Base-by-base conservation (phyloP, 2,888 invertebrate genomes). In the Iphiclides podalirius region DNA sequence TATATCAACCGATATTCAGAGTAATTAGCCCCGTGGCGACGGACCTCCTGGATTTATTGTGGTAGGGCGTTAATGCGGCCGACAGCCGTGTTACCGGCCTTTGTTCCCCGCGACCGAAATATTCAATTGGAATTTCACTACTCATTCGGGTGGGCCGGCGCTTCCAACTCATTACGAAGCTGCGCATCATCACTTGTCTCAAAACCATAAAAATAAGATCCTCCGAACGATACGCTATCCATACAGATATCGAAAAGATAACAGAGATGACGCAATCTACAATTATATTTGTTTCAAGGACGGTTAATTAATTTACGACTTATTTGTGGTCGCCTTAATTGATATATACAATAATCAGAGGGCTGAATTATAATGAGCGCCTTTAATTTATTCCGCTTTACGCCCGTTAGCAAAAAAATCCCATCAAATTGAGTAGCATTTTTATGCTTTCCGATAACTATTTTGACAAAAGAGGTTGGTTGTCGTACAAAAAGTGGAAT, bases 21-120 rank as follows among this genome's bases (percentile, higher is more conserved):
- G 86, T 88, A 88, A 88, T 88, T 88, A 88, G 88, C 79, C 88
- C 87, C 59, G 65, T 86, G 81, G 88, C 86, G 87, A 86, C 85
- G 77, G 82, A 83, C 79, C 81, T 75, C 79, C 79, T 72, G 81
- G 81, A 87, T 88, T 88, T 87, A 87, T 86, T 74, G 82, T 77
- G 67, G 77, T 76, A 75, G 82, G 83, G 82, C 85, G 84, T 82
- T 85, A 87, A 87, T 86, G 71, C 76, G 74, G 58, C 79, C 74
- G 87, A 87, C 86, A 85, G 78, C 79, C 86, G 79, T 84, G 70
- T 69, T 75, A 77, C 83, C 79, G 82, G 79, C 84, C 75, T 84
- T 87, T 85, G 85, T 86, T 87, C 83, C 77, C 68, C 56, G 46
- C 63, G 67, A 72, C 72, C 66, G 63, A 71, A 70, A 82, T 77